Conservation (phyloP, 1,140 invertebrate genomes). For the Triops longicaudatus region DNA sequence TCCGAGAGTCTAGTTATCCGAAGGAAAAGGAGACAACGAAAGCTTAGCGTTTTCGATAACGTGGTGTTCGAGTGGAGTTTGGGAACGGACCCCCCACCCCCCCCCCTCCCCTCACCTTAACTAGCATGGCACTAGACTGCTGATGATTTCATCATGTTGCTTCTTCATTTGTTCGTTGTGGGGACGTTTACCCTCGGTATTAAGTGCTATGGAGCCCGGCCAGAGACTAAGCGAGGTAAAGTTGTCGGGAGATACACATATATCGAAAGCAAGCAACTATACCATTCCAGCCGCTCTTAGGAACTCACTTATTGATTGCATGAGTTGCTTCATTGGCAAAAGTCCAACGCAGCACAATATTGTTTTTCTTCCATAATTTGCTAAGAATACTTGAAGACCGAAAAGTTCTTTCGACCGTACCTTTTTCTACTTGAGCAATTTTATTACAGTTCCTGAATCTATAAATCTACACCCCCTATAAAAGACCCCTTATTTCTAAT, state of each 20-base stretch:
- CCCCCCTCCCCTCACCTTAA: neutral
- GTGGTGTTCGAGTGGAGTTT: neutral
- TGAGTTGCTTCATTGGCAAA: neutral
- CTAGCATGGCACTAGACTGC: neutral
- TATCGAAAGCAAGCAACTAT: neutral
- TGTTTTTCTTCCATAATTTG: neutral
- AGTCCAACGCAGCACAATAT: neutral
- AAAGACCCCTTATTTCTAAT: no score
- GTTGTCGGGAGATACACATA: neutral
- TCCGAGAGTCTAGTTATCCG: neutral
- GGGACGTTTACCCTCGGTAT: constrained; percentile 9
- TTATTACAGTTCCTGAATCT: no score
- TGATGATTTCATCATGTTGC: constrained; percentile 12
- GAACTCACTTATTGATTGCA: neutral
- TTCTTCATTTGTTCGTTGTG: constrained; percentile 8
- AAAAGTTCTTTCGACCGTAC: neutral
- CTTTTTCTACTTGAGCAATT: no score
- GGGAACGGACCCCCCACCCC: neutral
- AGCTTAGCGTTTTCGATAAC: neutral
- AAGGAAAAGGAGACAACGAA: neutral
- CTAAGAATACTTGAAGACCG: neutral
- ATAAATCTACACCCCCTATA: no score
- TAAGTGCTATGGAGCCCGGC: constrained; percentile 1
- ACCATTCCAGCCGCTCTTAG: neutral
- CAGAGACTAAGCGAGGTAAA: neutral